These are phyloP conservation scores for Pseudopleuronectes americanus DNA, from an alignment of 2,797 vertebrate genomes.

Conservation along the genomic window DNA sequence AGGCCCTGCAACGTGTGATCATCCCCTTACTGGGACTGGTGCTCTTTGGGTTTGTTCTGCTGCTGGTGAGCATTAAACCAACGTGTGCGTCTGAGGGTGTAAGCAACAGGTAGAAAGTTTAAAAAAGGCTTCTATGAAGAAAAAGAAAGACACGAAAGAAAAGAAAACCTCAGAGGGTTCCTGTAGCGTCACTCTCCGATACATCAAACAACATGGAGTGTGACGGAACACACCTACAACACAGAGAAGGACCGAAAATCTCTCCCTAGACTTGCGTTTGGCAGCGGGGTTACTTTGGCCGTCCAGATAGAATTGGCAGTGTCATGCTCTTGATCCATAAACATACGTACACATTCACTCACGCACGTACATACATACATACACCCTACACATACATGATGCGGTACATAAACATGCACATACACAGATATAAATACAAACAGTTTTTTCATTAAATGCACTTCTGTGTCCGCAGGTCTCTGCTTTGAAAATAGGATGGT, in stretches of 20 bases:
- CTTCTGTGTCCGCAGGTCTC: slow-evolving; percentile 81
- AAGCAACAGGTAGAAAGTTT: slow-evolving; percentile 45
- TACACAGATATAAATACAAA: slow-evolving; percentile 75
- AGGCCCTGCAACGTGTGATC: slow-evolving; percentile 28
- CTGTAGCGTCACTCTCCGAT: slow-evolving; percentile 43
- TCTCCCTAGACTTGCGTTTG: slow-evolving; percentile 55
- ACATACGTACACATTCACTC: slow-evolving; percentile 14
- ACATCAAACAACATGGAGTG: slow-evolving; percentile 56
- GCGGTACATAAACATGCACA: slow-evolving; percentile 80
- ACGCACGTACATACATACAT: slow-evolving; percentile 27
- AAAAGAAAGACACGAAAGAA: background rate
- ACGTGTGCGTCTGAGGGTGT: slow-evolving; percentile 25
- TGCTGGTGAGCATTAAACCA: slow-evolving; percentile 68
- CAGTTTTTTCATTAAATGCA: slow-evolving; percentile 79
- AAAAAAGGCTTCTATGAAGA: slow-evolving; percentile 39
- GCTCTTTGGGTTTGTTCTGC: slow-evolving; percentile 69
- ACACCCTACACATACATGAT: slow-evolving; percentile 56
- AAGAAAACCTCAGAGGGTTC: slow-evolving; percentile 1
- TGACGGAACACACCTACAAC: slow-evolving; percentile 60
- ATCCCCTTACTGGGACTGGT: slow-evolving; percentile 34
- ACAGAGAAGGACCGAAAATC: slow-evolving; percentile 56
- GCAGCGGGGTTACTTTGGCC: slow-evolving; percentile 68
- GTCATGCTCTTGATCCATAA: slow-evolving; percentile 63
- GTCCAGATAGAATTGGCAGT: slow-evolving; percentile 75
- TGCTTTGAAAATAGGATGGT: slow-evolving; percentile 72